Evolutionary conservation across 2,113 vertebrate species (phyloP), one percentile per base, ranked within the genome.

Genomic region (Syngnathus floridae): DNA sequence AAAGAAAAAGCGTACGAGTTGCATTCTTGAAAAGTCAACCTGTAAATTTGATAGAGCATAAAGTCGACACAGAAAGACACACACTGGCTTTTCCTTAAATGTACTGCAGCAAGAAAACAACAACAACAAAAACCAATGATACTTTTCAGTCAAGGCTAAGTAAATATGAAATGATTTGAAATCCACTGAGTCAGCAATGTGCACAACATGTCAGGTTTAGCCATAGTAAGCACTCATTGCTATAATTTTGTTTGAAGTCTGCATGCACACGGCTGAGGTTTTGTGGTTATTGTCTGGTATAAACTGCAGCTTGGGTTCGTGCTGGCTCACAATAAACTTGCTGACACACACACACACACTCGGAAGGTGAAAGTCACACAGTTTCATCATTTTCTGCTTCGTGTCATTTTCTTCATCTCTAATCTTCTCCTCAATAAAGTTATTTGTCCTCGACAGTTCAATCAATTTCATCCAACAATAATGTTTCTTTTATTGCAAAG

Each of bases 381-480:
- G 48, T 71, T 70, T 65, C 64, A 65, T 70, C 7, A 11, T 51
- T 72, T 19, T 46, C 19, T 58, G 13, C 7, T 46, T 76, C 48
- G 40, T 22, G 12, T 37, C 13, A 3, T 43, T 45, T 46, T 66
- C 37, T 71, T 36, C 45, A 6, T 22, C 22, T 63, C 48, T 59
- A 26, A 72, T 73, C 71, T 48, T 58, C 43, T 62, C 19, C 36
- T 65, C 57, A 65, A 66, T 67, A 66, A 70, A 76, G 41, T 71
- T 48, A 65, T 78, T 81, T 79, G 40, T 71, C 21, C 14, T 36
- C 40, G 61, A 77, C 73, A 75, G 35, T 67, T 40, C 72, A 86
- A 84, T 84, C 77, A 79, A 76, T 79, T 79, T 78, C 65, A 80
- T 83, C 73, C 65, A 65, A 79, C 67, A 74, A 75, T 71, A 72